Evolutionary conservation across 2,113 vertebrate genomes (phyloP), one percentile per base, ranked within the genome.

Genomic region (Podiceps cristatus): DNA sequence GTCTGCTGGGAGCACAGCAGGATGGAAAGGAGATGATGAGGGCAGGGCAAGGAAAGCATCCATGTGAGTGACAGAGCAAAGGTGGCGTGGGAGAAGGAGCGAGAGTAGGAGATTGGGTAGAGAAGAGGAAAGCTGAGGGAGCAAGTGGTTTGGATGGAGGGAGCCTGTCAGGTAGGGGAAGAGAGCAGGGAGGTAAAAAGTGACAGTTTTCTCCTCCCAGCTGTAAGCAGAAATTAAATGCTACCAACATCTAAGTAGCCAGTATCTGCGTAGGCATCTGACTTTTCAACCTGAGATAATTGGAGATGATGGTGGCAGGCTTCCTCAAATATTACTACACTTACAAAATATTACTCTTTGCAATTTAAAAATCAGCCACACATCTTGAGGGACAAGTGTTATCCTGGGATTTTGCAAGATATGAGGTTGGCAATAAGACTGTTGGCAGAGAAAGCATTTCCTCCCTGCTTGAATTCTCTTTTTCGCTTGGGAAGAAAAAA

Each of bases 301-400:
- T 90, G 55, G 72, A 86, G 29, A 31, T 66, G 67, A 78, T 77
- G 55, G 42, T 63, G 52, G 40, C 40, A 79, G n/a, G 29, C 42
- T 92, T 88, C 64, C 79, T 95, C 79, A 83, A 81, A 75, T 81
- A 78, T 71, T 76, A 49, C 47, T 35, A 27, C 35, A 35, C 23
- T 90, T 88, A 77, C 3, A 31, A 92, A 89, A 75, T 92, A 40
- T 5, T 91, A 68, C 40, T 35, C 47, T 72, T 85, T 72, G 40
- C 35, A 77, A 74, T 81, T 90, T 93, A 74, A 93, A 95, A 92
- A 95, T 71, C 68, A 93, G 27, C 14, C 20, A 55, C 59, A 37
- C 35, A 59, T 95, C 58, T 94, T 91, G 52, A 81, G 83, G 73
- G 14, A 68, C 76, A 72, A 92, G 24, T 1, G 0, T 68, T 88